Conservation (phyloP, 2,888 invertebrate genomes). For the Parnassius smintheus region DNA sequence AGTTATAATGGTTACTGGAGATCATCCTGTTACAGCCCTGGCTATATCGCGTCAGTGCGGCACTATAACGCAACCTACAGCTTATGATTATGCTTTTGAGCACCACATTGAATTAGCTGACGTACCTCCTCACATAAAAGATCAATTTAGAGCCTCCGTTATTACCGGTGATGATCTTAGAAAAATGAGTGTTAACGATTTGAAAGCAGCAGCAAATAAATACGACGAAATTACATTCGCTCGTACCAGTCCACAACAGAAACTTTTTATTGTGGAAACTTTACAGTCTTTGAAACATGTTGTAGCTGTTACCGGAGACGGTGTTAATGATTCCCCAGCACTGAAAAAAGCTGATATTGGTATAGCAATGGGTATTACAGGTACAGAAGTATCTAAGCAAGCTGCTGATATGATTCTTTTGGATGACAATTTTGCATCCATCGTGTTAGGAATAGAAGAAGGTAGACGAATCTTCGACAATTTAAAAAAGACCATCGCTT, state of each 20-base stretch:
- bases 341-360: slow-evolving; percentile 92
- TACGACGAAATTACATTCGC: slow-evolving; percentile 89
- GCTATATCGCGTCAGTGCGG: slow-evolving; percentile 86
- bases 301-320: slow-evolving; percentile 94
- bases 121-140: slow-evolving; percentile 71
- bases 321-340: slow-evolving; percentile 94
- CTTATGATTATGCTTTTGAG: slow-evolving; percentile 86
- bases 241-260: slow-evolving; percentile 85
- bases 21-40: slow-evolving; percentile 87
- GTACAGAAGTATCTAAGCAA: slow-evolving; percentile 91
- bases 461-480: slow-evolving; percentile 92
- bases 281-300: slow-evolving; percentile 89
- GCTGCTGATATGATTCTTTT: slow-evolving; percentile 95
- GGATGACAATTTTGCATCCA: slow-evolving; percentile 94
- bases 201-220: slow-evolving; percentile 80
- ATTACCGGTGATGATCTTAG: slow-evolving; percentile 80
- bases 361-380: slow-evolving; percentile 89
- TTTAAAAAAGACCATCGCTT: slow-evolving; percentile 92
- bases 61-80: slow-evolving; percentile 83
- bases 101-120: slow-evolving; percentile 77
- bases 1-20: slow-evolving; percentile 87
- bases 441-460: slow-evolving; percentile 91
- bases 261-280: slow-evolving; percentile 86
- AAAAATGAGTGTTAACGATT: slow-evolving; percentile 75
- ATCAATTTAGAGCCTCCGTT: slow-evolving; percentile 60